Conservation (phyloP, 1,140 invertebrate genomes). For the Drosophila sulfurigaster region DNA sequence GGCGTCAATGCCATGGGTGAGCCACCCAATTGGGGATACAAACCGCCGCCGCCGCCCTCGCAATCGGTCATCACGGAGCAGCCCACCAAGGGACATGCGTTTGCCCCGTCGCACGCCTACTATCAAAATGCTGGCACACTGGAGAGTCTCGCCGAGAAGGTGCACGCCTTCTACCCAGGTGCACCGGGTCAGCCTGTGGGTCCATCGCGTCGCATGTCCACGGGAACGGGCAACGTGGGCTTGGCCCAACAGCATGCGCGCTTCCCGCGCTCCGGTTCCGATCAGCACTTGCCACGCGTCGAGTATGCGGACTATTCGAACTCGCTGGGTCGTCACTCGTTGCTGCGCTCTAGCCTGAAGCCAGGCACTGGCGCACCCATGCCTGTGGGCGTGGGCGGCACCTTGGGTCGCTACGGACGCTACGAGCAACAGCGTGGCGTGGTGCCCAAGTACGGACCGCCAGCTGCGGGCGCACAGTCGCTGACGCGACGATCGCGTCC, state of each 20-base stretch:
- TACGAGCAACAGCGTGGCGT: conserved; percentile 77
- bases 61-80: conserved; percentile 94
- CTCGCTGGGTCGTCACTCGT: conserved; percentile 90
- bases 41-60: conserved; percentile 89
- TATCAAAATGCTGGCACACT: conserved; percentile 93
- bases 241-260: conserved; percentile 80
- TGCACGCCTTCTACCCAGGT: conserved; percentile 92
- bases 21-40: conserved; percentile 84
- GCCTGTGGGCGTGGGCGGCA: conserved; percentile 77
- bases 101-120: conserved; percentile 91
- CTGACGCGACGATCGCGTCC: conserved; percentile 89
- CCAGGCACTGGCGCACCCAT: conserved; percentile 86
- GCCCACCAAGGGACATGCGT: conserved; percentile 92
- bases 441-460: conserved; percentile 75
- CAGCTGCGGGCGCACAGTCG: conserved; percentile 84
- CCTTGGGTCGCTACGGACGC: conserved; percentile 82
- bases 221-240: conserved; percentile 84
- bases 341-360: conserved; percentile 91
- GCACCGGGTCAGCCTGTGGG: conserved; percentile 73
- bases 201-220: conserved; percentile 87
- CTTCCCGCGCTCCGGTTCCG: conserved; percentile 92
- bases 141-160: conserved; percentile 95
- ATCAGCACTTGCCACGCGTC: conserved; percentile 93
- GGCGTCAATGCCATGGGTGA: conserved; percentile 86
- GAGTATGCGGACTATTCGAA: conserved; percentile 90